Percentiles rank a stretch among this genome's conserved stretches.
These are phyloP conservation scores for Theretra japonica DNA, from an alignment of 2,888 invertebrate species.

Conservation along the genomic window DNA sequence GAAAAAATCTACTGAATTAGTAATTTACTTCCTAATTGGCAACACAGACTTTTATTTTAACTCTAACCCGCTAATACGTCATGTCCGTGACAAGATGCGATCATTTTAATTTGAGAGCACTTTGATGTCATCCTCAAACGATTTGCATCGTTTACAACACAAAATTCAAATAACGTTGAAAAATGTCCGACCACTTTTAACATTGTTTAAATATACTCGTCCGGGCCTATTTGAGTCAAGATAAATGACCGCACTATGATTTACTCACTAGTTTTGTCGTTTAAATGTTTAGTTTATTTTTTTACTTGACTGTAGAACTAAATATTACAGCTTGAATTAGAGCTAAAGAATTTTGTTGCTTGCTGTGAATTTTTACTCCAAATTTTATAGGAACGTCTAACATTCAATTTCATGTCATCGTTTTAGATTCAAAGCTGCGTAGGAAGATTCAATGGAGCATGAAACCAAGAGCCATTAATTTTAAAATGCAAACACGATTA, in stretches of 20 bases:
- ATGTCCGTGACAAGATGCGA: slow-evolving; percentile 22
- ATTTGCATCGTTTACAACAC: slow-evolving; percentile 25
- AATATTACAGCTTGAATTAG: not conserved
- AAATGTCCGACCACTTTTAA: slow-evolving; percentile 24
- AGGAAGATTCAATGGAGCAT: not conserved
- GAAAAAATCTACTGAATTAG: slow-evolving; percentile 9
- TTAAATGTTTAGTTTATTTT: slow-evolving; percentile 5
- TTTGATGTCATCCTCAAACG: slow-evolving; percentile 21
- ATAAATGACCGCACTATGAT: slow-evolving; percentile 25
- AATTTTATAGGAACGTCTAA: not conserved
- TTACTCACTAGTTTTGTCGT: slow-evolving; percentile 11
- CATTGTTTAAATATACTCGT: slow-evolving; percentile 24
- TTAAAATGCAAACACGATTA: slow-evolving; percentile 8
- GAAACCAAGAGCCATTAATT: not conserved
- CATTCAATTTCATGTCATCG: too few species aligned
- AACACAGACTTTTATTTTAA: slow-evolving; percentile 16
- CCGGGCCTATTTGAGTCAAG: slow-evolving; percentile 21
- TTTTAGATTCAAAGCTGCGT: too few species aligned
- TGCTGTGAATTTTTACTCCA: not conserved
- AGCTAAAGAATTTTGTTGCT: not conserved
- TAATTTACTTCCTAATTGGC: slow-evolving; percentile 17
- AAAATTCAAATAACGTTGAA: slow-evolving; percentile 26
- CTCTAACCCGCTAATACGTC: slow-evolving; percentile 17
- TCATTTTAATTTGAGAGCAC: slow-evolving; percentile 21
- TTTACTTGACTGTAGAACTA: not conserved